Evolutionary conservation across 2,113 vertebrate genomes (phyloP), one percentile per base, ranked within the genome.

Genomic region (Corythoichthys haematopterus): DNA sequence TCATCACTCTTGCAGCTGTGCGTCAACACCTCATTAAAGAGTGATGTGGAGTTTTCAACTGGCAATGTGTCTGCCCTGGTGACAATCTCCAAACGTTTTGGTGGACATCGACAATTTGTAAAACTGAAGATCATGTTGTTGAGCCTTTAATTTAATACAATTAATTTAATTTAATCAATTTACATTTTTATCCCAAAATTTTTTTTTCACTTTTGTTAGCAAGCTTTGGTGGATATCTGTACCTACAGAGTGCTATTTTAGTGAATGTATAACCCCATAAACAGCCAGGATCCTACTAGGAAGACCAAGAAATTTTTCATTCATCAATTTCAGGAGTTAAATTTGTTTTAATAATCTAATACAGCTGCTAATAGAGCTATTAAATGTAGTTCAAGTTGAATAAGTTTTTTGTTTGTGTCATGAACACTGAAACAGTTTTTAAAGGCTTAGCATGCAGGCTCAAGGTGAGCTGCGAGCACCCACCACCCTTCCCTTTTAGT

Each of bases 361-460:
- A 28, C 20, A 28, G 20, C 20, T 28, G 20, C 20, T 28, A 28
- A 28, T 28, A 72, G 38, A 20, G 2, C 10, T 71, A 64, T 81
- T 38, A 74, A 72, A 62, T 36, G 57, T 70, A 71, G 68, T 81
- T 77, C 76, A 46, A 79, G 65, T 53, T 84, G 72, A 79, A 72
- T 64, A 38, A 69, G 70, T 70, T 82, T 77, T 82, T 72, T 79
- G 75, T 75, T 71, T 60, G 78, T 70, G 80, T 74, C 59, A 13
- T 68, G 76, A 72, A 71, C 65, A 38, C 57, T 74, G 69, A 69
- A 82, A 66, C 68, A 52, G 38, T 69, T 83, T 85, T 64, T 82
- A 72, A 81, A 74, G 83, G 83, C 80, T 81, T 75, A 82, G 76
- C 71, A 76, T 79, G 82, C 75, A 86, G 70, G 79, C 78, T 77